A percentile compares a stretch with the other conserved stretches of the same genome.
These are phyloP conservation scores for Heliconius melpomene DNA, from an alignment of 1,140 invertebrate species.

Conservation along the genomic window DNA sequence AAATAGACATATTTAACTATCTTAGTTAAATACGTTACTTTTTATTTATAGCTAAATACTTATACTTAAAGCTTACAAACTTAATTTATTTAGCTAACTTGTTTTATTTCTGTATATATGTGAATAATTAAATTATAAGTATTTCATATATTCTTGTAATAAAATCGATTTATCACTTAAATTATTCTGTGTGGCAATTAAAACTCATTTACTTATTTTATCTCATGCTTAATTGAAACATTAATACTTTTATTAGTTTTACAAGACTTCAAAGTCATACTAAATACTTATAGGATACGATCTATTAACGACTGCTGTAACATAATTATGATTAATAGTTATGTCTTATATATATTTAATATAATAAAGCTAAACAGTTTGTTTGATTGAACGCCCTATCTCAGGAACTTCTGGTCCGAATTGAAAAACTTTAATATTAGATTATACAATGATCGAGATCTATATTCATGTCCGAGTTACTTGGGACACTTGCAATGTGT, in stretches of 20 bases:
- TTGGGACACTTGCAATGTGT: no score
- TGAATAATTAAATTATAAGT: neutral
- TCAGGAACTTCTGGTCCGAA: no score
- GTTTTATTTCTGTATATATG: neutral
- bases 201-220: neutral
- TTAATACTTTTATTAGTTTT: conserved; percentile 9
- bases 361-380: no score
- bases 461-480: no score
- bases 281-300: neutral
- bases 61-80: no score
- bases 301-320: neutral
- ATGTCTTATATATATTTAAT: no score
- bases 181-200: neutral
- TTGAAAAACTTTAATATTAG: no score
- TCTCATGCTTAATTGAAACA: neutral
- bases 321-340: conserved; percentile 10
- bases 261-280: neutral
- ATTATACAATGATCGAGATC: no score
- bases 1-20: no score
- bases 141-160: neutral
- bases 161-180: neutral
- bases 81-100: neutral
- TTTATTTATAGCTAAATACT: no score
- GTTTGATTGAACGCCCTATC: no score
- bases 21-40: no score